Percentiles rank a stretch among this genome's conserved stretches.
These are phyloP conservation scores for Fopius arisanus DNA, from an alignment of 1,140 invertebrate species.

Conservation along the genomic window DNA sequence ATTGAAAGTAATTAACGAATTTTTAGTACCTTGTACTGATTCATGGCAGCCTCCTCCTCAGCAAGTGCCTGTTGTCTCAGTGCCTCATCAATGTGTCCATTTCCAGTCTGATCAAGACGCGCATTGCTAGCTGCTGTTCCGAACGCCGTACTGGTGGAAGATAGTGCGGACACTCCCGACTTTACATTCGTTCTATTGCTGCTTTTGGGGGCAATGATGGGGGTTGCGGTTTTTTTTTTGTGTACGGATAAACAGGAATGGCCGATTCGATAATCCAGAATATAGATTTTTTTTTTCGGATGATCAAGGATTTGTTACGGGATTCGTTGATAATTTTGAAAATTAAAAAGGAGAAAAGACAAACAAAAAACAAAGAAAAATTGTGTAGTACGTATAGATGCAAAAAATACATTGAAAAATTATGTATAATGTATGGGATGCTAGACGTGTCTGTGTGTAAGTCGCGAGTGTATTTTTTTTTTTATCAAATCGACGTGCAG, in stretches of 20 bases:
- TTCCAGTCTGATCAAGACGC: conserved; percentile 73
- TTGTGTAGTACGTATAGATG: conserved; percentile 65
- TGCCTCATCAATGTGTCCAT: conserved; percentile 84
- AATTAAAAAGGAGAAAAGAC: conserved; percentile 63
- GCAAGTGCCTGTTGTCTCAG: conserved; percentile 87
- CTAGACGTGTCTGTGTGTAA: conserved; percentile 21
- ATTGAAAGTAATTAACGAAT: too few species aligned
- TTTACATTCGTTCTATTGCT: conserved; percentile 88
- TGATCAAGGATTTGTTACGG: conserved; percentile 37
- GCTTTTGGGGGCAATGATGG: conserved; percentile 59
- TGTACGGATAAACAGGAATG: conserved; percentile 32
- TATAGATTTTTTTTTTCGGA: conserved; percentile 14
- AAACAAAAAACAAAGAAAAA: conserved; percentile 60
- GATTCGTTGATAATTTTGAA: conserved; percentile 43
- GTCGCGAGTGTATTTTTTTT: conserved; percentile 18
- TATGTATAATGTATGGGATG: conserved; percentile 33
- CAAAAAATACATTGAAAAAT: conserved; percentile 52
- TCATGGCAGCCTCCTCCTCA: conserved; percentile 94
- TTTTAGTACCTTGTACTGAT: conserved; percentile 97
- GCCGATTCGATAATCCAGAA: conserved; percentile 24
- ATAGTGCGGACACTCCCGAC: conserved; percentile 88
- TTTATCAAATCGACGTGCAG: not conserved
- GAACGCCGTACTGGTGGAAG: conserved; percentile 87
- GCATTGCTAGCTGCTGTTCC: conserved; percentile 80
- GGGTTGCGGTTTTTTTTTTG: conserved; percentile 47